Percentiles rank a stretch among this genome's conserved stretches.
These are phyloP conservation scores for Chloromyia formosa DNA, from an alignment of 2,888 invertebrate species.

Conservation along the genomic window DNA sequence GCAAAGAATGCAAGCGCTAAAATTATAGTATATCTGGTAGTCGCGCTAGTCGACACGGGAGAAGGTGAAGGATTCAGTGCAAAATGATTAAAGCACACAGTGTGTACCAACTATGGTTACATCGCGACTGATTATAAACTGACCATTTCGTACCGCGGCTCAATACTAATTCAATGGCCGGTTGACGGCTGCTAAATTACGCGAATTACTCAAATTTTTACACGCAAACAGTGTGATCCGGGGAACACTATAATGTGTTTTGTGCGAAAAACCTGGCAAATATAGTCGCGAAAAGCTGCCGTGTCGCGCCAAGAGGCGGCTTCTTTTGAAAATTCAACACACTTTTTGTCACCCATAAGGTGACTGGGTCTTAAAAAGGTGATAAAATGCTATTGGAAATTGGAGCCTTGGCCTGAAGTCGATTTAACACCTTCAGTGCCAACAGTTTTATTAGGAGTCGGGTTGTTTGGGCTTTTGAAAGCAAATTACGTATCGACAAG, in stretches of 20 bases:
- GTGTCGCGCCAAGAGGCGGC: background rate
- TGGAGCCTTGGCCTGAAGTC: background rate
- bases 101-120: background rate
- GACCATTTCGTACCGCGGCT: background rate
- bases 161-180: slow-evolving; percentile 1
- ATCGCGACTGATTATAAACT: background rate
- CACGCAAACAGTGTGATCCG: slow-evolving; percentile 47
- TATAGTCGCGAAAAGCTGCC: background rate
- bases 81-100: slow-evolving; percentile 1
- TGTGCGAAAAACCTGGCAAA: background rate
- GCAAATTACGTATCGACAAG: too few species aligned
- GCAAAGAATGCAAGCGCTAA: background rate
- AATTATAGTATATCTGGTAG: background rate
- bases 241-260: background rate
- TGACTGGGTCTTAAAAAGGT: background rate
- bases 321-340: background rate
- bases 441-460: background rate
- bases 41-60: background rate
- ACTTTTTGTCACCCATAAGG: slow-evolving; percentile 6
- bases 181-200: slow-evolving; percentile 44
- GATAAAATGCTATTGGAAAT: slow-evolving; percentile 1
- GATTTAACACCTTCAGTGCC: background rate
- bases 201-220: slow-evolving; percentile 50
- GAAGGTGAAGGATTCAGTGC: slow-evolving; percentile 11
- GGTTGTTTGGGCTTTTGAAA: too few species aligned